A percentile compares a stretch with the other conserved stretches of the same genome.
Evolutionary conservation across 2,888 invertebrate species (phyloP).

Genomic region (Aphelenchoides bicaudatus): DNA sequence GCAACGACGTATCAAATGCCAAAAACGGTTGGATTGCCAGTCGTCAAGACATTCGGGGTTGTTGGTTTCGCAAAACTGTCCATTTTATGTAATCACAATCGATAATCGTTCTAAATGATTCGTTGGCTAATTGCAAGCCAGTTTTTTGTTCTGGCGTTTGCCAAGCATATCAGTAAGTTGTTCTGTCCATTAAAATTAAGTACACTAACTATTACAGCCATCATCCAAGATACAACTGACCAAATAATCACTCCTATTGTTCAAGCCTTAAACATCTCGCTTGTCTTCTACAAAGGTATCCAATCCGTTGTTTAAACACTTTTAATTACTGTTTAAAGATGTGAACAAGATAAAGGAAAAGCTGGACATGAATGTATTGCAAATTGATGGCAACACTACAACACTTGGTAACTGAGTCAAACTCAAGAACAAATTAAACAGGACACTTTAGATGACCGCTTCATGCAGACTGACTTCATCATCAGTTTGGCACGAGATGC

Average conservation of each 20-base stretch:
- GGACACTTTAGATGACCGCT: background rate
- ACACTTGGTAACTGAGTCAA: background rate
- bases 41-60: no score
- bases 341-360: conserved; percentile 23
- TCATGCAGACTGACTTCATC: conserved; percentile 24
- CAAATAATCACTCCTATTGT: conserved; percentile 16
- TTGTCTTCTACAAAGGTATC: conserved; percentile 27
- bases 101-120: no score
- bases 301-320: no score
- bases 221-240: conserved; percentile 28
- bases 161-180: conserved; percentile 7
- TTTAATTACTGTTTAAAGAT: no score
- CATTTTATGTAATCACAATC: no score
- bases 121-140: no score
- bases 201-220: conserved; percentile 18
- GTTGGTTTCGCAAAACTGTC: no score
- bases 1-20: no score
- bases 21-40: no score
- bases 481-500: conserved; percentile 26
- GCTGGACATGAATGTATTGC: conserved; percentile 10
- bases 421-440: background rate
- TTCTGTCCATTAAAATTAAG: background rate
- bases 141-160: background rate
- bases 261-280: conserved; percentile 25
- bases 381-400: conserved; percentile 2